Percentiles rank a stretch among this genome's conserved stretches.
Conservation (phyloP, 1,140 invertebrate genomes). For the Copidosoma floridanum region DNA sequence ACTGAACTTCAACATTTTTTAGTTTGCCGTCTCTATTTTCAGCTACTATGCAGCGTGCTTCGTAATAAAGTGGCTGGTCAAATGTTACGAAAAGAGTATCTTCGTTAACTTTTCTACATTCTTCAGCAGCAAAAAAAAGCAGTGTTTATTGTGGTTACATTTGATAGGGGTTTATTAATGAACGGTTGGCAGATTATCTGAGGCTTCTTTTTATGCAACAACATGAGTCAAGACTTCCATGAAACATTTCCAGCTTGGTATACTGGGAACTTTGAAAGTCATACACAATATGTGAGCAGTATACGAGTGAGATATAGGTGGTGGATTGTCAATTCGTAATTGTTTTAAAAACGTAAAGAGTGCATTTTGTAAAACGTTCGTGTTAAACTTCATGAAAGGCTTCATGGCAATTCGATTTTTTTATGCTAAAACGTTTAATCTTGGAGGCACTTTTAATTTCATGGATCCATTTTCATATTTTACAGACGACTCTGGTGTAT, state of each 20-base stretch:
- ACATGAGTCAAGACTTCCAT: conserved; percentile 10
- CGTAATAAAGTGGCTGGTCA: conserved; percentile 35
- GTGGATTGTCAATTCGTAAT: not conserved
- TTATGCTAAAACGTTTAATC: not conserved
- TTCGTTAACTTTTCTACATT: conserved; percentile 27
- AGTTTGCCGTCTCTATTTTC: conserved; percentile 8
- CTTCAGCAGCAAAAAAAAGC: conserved; percentile 19
- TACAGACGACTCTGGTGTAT: conserved; percentile 40
- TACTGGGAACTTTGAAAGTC: not conserved
- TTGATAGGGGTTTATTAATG: conserved; percentile 26
- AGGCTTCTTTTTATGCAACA: not conserved
- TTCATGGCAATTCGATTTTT: conserved; percentile 6
- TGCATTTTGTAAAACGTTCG: not conserved
- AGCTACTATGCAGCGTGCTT: conserved; percentile 32
- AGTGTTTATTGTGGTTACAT: conserved; percentile 31
- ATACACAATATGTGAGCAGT: conserved; percentile 8
- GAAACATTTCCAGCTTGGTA: conserved; percentile 23
- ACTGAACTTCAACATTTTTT: conserved; percentile 29
- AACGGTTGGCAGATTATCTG: conserved; percentile 27
- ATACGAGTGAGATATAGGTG: not conserved
- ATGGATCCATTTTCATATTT: conserved; percentile 7
- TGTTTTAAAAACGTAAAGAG: not conserved
- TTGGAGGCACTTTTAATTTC: conserved; percentile 14
- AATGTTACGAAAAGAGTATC: conserved; percentile 41
- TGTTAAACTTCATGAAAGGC: not conserved